Evolutionary conservation across 2,797 vertebrate species (phyloP), one percentile per base, ranked within the genome.

Genomic region (Catostomus latipinnis): DNA sequence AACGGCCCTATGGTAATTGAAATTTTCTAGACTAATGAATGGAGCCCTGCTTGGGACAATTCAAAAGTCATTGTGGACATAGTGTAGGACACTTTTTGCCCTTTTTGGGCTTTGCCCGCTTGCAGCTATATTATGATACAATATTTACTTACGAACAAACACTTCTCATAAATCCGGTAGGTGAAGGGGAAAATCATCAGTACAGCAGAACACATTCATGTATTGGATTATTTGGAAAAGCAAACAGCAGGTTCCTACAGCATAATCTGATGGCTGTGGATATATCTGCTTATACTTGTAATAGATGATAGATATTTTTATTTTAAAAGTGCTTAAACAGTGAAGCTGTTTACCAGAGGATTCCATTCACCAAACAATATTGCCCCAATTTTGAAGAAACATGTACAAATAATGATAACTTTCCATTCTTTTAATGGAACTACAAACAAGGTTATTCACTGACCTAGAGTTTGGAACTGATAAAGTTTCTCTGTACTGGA

Each of bases 241-340:
- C 49, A 8, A 8, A 52, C 49, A 1, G n/a, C 5, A 9, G 67
- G 8, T 13, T 69, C 18, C 12, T 43, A 34, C 22, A 5, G n/a
- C 50, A 70, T n/a, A 49, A 68, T 13, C 8, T 34, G 52, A 53
- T 34, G 6, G 6, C 16, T 69, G 34, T 53, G 18, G 6, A 2
- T 5, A 10, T 34, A 10, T 66, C 14, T 67, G 48, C 34, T 34
- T 34, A 18, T 8, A 12, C 16, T 22, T 68, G 34, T 34, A 2
- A 2, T 8, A 9, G 18, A n/a, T 68, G 6, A 8, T 16, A 68
- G 14, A 50, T 18, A 50, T 22, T 5, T 69, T 11, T 22, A 7
- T 22, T 34, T 9, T 49, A 16, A 66, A 66, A 46, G 63, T 66
- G 63, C 63, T 48, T 66, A 34, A 69, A 69, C 67, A 34, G 4